Conservation (phyloP, 2,888 invertebrate genomes). For the Coecobrya sp. region DNA sequence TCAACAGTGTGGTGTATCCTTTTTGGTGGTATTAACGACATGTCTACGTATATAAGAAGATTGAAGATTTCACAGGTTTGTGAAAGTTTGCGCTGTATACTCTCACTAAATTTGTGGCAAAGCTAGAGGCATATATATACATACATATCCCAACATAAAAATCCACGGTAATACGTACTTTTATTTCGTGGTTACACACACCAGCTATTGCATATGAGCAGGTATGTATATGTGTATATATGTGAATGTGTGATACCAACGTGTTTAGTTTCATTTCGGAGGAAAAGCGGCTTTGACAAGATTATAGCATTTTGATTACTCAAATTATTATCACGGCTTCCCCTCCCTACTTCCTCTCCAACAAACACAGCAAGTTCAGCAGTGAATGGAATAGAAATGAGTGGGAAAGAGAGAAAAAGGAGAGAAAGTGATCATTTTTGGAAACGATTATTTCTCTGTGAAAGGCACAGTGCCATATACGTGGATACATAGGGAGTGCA, state of each 20-base stretch:
- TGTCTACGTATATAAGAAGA: conserved; percentile 22
- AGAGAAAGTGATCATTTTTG: conserved; percentile 79
- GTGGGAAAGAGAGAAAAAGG: conserved; percentile 19
- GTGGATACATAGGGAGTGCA: background rate
- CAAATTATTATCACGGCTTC: conserved; percentile 79
- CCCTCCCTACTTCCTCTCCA: conserved; percentile 66
- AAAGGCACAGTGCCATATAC: conserved; percentile 49
- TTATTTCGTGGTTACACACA: conserved; percentile 14
- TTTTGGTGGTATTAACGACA: conserved; percentile 22
- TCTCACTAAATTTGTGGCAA: conserved; percentile 63
- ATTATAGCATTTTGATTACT: conserved; percentile 81
- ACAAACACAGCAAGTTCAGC: conserved; percentile 45
- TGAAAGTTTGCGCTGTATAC: conserved; percentile 52
- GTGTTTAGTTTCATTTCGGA: conserved; percentile 65
- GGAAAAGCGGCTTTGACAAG: conserved; percentile 80
- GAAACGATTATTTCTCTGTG: conserved; percentile 79
- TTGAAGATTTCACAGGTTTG: conserved; percentile 67
- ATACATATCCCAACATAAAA: background rate
- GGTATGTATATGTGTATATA: background rate
- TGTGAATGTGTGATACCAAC: conserved; percentile 16
- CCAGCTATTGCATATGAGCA: background rate
- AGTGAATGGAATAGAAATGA: conserved; percentile 25
- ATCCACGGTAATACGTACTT: background rate
- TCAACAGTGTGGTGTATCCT: conserved; percentile 3
- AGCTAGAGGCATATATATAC: background rate